Evolutionary conservation across 64 coral and sea anemone genomes (phyloP).

Genomic region (Stichodactyla mertensii): DNA sequence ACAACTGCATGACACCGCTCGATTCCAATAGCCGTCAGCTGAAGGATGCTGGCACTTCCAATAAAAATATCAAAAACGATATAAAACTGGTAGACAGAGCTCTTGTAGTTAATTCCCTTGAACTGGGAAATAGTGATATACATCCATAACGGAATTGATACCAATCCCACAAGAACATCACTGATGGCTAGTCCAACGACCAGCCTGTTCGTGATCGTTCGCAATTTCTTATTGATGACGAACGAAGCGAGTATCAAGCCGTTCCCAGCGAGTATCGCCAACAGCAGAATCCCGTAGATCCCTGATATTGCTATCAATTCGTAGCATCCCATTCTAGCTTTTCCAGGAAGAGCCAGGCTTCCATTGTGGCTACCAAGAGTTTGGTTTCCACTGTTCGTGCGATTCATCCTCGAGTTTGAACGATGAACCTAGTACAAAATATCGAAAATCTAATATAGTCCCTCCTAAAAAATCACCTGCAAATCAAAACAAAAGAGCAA

Average conservation of each 20-base stretch:
- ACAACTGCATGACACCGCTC: slow-evolving; percentile 87
- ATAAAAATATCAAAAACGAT: slow-evolving; percentile 83
- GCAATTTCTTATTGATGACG: slow-evolving; percentile 69
- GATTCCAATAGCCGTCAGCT: slow-evolving; percentile 75
- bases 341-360: background rate
- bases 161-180: slow-evolving; percentile 69
- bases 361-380: background rate
- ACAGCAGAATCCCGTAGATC: slow-evolving; percentile 45
- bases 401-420: background rate
- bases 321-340: background rate
- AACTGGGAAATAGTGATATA: slow-evolving; percentile 47
- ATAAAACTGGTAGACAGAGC: slow-evolving; percentile 52
- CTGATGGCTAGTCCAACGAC: slow-evolving; percentile 73
- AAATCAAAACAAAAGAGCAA: background rate
- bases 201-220: slow-evolving; percentile 73
- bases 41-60: slow-evolving; percentile 81
- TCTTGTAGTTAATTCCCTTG: slow-evolving; percentile 9
- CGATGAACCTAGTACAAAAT: background rate
- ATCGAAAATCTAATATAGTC: background rate
- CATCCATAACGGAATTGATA: slow-evolving; percentile 88
- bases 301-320: slow-evolving; percentile 44
- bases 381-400: background rate
- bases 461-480: background rate
- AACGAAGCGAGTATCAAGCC: slow-evolving; percentile 76
- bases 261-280: slow-evolving; percentile 65